Evolutionary conservation across 2,888 invertebrate species (phyloP), one percentile per base, ranked within the genome.

Genomic region (Deilephila elpenor): DNA sequence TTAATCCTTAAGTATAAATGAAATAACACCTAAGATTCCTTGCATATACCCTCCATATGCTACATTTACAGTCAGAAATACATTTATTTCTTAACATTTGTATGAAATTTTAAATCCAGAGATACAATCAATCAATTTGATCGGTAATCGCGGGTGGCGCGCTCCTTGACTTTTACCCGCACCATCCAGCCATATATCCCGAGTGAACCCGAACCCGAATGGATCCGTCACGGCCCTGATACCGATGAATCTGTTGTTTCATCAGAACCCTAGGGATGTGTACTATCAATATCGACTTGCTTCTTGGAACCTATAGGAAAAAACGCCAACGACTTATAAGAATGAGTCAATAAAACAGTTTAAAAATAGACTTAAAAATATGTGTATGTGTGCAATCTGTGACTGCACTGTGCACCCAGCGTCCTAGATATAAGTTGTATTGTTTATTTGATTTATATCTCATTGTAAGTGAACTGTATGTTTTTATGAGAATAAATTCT

Each of bases 171-270:
- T 86, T 82, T 75, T 80, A 82, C 86, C 88, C 86, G 84, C 84
- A 85, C 85, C 80, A 82, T 79, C 76, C 75, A 75, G 80, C 83
- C 86, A 84, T 80, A 80, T 79, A 83, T 81, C 78, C 81, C 71
- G 75, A 81, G 62, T 62, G 84, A 84, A 82, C 84, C 82, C 86
- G 84, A 82, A 83, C 85, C 83, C 82, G 89, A 91, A 89, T 85
- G 90, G 82, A 92, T 93, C 87, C 87, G 91, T 92, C 91, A 93
- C 89, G 89, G 88, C 83, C 78, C 78, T 81, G 80, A 82, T 81
- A 78, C 77, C 79, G 82, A 84, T 78, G 85, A 86, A 88, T 88
- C 87, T 84, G 87, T 88, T 89, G 88, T 89, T 89, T 87, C 83
- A 83, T 85, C 78, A 78, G 75, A 78, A 25, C 71, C 56, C 17